Evolutionary conservation across 2,797 vertebrate genomes (phyloP), one percentile per base, ranked within the genome.

Genomic region (Propithecus perrieri): DNA sequence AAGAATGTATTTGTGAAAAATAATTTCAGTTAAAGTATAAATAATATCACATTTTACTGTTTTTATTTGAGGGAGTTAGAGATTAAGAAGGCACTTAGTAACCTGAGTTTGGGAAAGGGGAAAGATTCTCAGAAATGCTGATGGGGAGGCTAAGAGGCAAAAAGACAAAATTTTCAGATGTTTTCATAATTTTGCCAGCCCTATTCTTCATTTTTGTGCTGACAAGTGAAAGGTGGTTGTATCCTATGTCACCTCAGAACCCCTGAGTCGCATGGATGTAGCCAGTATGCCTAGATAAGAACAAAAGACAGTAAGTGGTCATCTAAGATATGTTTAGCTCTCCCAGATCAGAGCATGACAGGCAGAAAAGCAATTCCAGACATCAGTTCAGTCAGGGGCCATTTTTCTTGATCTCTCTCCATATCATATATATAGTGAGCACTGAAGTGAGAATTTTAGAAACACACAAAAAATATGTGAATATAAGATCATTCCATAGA

Each of bases 1-100:
- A 85, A 87, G 9, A 90, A 53, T 85, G 26, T 86, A 72, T 84
- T 61, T 94, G 28, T 95, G 41, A 75, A 67, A 88, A 87, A 53
- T 83, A 57, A 72, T 69, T 97, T 97, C 72, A 90, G 28, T 57
- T 33, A 69, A 97, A 63, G 15, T 92, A 63, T 75, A 75, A 96
- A 83, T 96, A 92, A 43, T 35, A 50, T 63, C 35, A 90, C 22
- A 86, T 80, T 55, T 92, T 95, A 28, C 8, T 94, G 12, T 87
- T 78, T 89, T 87, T 74, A 48, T 69, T 24, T 75, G 53, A 17
- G 74, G 3, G 61, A 24, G 26, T 71, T 96, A 83, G 74, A 88
- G 90, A 63, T 87, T 78, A 79, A 74, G 38, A 89, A 84, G 63
- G 14, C 5, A 87, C 15, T 17, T 50, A n/a, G 33, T 38, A 86